A percentile compares a stretch with the other conserved stretches of the same genome.
These are phyloP conservation scores for Coelopa pilipes DNA, from an alignment of 2,888 invertebrate genomes.

Conservation along the genomic window DNA sequence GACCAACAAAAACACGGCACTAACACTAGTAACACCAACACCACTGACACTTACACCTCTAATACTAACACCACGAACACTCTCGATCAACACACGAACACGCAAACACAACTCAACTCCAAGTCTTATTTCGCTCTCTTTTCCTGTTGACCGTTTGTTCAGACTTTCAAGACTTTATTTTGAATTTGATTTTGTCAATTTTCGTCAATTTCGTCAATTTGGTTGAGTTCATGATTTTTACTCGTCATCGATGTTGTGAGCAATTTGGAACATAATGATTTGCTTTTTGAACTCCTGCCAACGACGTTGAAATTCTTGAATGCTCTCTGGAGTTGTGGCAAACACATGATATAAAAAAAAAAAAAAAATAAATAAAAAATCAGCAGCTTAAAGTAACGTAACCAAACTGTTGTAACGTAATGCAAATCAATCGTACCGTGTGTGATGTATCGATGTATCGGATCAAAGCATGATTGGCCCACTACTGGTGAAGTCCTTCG, in stretches of 20 bases:
- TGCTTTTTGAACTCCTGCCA: conserved; percentile 22
- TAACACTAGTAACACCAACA: conserved; percentile 17
- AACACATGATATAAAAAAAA: conserved; percentile 40
- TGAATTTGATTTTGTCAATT: conserved; percentile 3
- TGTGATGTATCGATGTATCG: conserved; percentile 58
- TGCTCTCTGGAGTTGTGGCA: conserved; percentile 36
- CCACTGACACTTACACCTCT: conserved; percentile 30
- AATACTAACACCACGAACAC: conserved; percentile 40
- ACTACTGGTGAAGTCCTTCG: conserved; percentile 63
- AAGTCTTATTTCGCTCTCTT: conserved; percentile 47
- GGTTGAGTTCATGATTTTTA: conserved; percentile 21
- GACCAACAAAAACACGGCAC: conserved; percentile 5
- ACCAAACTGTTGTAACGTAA: conserved; percentile 7
- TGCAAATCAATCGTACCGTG: conserved; percentile 26
- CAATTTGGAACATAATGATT: conserved; percentile 21
- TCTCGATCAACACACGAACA: conserved; percentile 8
- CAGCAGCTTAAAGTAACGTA: conserved; percentile 14
- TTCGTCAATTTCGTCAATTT: not conserved
- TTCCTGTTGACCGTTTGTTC: conserved; percentile 64
- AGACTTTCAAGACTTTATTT: conserved; percentile 20
- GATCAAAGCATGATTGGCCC: conserved; percentile 67
- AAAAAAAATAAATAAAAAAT: conserved; percentile 34
- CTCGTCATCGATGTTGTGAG: conserved; percentile 14
- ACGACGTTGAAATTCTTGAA: conserved; percentile 30
- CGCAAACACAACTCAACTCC: not conserved